Evolutionary conservation across 2,888 invertebrate species (phyloP).

Genomic region (Drosophila cognata): DNA sequence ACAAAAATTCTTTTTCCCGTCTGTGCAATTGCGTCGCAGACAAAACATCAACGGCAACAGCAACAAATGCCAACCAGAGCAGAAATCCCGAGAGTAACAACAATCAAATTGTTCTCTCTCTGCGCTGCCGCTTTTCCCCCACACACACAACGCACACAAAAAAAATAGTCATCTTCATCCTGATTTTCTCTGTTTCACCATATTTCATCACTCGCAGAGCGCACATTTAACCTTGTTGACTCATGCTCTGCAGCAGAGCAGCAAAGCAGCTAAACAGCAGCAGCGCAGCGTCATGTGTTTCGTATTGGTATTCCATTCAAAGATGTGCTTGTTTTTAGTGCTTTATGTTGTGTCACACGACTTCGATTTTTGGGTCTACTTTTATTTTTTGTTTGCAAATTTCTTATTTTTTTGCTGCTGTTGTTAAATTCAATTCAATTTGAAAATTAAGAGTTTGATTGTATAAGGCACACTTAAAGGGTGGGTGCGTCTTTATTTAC

Average conservation of each 20-base stretch:
- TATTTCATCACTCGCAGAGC: constrained; percentile 37
- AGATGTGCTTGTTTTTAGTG: constrained; percentile 16
- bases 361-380: constrained; percentile 36
- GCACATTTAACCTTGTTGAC: constrained; percentile 68
- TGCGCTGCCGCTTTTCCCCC: background rate
- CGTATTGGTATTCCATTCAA: constrained; percentile 68
- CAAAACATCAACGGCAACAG: constrained; percentile 52
- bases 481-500: background rate
- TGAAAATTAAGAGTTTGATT: constrained; percentile 30
- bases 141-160: background rate
- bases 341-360: constrained; percentile 27
- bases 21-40: constrained; percentile 75
- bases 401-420: background rate
- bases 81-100: constrained; percentile 44
- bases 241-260: constrained; percentile 54
- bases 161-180: constrained; percentile 46
- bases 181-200: constrained; percentile 31
- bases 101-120: constrained; percentile 30
- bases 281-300: constrained; percentile 15
- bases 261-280: constrained; percentile 29
- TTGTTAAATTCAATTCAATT: background rate
- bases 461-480: constrained; percentile 30
- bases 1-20: constrained; percentile 49
- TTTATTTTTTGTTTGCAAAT: constrained; percentile 17
- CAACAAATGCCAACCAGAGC: constrained; percentile 48